These are phyloP conservation scores for Nemopilema nomurai DNA, from an alignment of 30 jellyfish, hydroid and myxozoan species.

Conservation along the genomic window DNA sequence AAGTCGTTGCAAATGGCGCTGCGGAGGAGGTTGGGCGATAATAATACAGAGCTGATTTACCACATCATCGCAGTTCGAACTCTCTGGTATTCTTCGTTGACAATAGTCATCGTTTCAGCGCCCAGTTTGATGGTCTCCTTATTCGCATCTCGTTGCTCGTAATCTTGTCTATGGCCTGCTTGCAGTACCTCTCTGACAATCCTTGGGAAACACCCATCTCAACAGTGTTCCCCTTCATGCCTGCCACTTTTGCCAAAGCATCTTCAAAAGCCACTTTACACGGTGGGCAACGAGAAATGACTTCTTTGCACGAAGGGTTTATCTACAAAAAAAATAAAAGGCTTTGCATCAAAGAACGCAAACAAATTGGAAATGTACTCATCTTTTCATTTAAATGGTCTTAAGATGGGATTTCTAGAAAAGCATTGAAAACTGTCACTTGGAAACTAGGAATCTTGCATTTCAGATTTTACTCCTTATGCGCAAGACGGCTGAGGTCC, in stretches of 20 bases:
- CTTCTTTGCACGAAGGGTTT: conserved; percentile 64
- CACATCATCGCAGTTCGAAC: conserved; percentile 90
- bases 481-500: no score
- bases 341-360: background rate
- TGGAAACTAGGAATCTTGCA: no score
- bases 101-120: conserved; percentile 85
- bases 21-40: background rate
- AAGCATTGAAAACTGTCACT: no score
- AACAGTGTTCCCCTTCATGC: conserved; percentile 10
- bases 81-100: conserved; percentile 69
- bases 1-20: no score
- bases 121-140: conserved; percentile 75
- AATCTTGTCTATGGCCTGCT: conserved; percentile 24
- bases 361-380: background rate
- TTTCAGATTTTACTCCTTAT: no score
- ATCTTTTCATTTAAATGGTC: no score
- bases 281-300: conserved; percentile 77
- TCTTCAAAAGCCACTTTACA: conserved; percentile 66
- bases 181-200: conserved; percentile 62
- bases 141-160: conserved; percentile 55
- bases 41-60: conserved; percentile 15
- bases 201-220: conserved; percentile 68
- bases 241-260: conserved; percentile 41
- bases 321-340: conserved; percentile 61
- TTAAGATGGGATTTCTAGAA: no score